A percentile compares a stretch with the other conserved stretches of the same genome.
phyloP scores from a whole-genome alignment of 1,140 invertebrate species.

The Lasaia peninsularis region DNA sequence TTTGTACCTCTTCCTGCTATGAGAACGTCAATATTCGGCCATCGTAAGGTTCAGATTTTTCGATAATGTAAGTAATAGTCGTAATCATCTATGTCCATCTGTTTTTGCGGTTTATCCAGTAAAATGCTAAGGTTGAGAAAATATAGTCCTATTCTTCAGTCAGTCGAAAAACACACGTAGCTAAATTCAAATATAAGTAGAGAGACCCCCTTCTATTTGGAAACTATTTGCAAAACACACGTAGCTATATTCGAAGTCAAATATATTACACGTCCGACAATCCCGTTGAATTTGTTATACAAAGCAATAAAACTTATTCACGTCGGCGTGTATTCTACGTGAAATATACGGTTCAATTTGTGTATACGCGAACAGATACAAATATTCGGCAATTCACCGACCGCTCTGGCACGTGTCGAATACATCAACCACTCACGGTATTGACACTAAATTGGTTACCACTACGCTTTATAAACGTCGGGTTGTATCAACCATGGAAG shows the following conservation, averaged over 20 bases:
- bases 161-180: too few species aligned
- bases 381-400: constrained; percentile 29
- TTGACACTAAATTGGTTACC: constrained; percentile 21
- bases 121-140: too few species aligned
- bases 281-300: neutral
- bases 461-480: constrained; percentile 13
- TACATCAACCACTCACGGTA: constrained; percentile 11
- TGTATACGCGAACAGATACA: constrained; percentile 24
- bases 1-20: too few species aligned
- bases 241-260: neutral
- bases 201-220: too few species aligned
- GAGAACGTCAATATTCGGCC: too few species aligned
- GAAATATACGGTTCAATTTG: constrained; percentile 35
- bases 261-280: neutral
- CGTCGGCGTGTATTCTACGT: neutral
- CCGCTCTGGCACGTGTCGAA: constrained; percentile 2
- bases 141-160: too few species aligned
- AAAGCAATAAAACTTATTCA: constrained; percentile 1
- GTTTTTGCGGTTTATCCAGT: too few species aligned
- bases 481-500: neutral
- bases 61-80: too few species aligned
- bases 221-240: too few species aligned
- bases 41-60: too few species aligned
- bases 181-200: too few species aligned
- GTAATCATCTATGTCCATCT: too few species aligned